Evolutionary conservation across 2,888 invertebrate species (phyloP).

Genomic region (Orthonychiurus folsomi): DNA sequence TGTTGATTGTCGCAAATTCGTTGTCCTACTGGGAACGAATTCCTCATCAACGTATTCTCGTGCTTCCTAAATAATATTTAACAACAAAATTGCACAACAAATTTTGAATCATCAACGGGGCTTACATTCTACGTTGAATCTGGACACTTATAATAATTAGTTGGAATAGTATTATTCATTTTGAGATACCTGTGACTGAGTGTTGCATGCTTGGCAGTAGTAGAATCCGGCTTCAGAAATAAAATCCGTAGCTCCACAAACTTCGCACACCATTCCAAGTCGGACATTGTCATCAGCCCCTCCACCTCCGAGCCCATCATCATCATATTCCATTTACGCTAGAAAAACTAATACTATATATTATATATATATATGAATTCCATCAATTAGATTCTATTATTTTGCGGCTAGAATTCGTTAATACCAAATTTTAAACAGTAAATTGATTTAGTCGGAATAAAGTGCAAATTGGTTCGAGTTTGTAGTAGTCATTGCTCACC

Average conservation of each 20-base stretch:
- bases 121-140: no score
- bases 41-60: slow-evolving; percentile 19
- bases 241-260: slow-evolving; percentile 26
- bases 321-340: neutral
- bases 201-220: slow-evolving; percentile 30
- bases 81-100: neutral
- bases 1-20: neutral
- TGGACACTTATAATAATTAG: no score
- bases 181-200: slow-evolving; percentile 35
- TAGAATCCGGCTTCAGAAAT: slow-evolving; percentile 31
- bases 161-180: neutral
- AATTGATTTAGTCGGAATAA: no score
- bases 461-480: no score
- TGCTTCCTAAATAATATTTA: slow-evolving; percentile 15
- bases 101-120: neutral
- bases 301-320: neutral
- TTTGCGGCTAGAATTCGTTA: no score
- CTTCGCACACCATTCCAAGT: slow-evolving; percentile 16
- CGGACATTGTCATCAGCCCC: neutral
- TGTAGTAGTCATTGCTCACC: no score
- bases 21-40: neutral
- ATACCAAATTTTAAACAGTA: no score
- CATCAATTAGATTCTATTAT: no score
- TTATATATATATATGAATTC: no score
- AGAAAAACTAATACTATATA: no score